These are phyloP conservation scores for Buphagus erythrorhynchus DNA, from an alignment of 2,797 vertebrate genomes.

Conservation along the genomic window DNA sequence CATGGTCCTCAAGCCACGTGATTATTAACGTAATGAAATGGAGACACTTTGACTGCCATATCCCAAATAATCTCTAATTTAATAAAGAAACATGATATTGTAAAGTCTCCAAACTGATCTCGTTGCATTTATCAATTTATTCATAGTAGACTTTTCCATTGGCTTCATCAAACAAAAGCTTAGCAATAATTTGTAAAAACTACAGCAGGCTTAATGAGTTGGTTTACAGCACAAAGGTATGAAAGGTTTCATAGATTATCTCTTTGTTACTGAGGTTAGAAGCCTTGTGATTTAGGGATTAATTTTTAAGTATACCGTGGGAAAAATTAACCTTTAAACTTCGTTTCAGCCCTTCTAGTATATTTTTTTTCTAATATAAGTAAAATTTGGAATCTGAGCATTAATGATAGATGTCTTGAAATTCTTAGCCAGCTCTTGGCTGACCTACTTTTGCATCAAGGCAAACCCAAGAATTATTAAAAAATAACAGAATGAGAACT, in stretches of 20 bases:
- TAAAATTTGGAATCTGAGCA: background rate
- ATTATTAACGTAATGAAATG: background rate
- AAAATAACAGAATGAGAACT: background rate
- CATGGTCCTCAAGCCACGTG: background rate
- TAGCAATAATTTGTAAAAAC: background rate
- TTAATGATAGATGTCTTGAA: background rate
- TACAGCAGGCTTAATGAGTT: background rate
- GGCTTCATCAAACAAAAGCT: background rate
- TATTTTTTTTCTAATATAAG: background rate
- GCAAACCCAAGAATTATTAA: background rate
- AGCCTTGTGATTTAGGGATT: background rate
- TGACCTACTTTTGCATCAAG: background rate
- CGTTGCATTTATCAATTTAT: background rate
- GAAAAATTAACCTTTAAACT: background rate
- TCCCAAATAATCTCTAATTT: background rate
- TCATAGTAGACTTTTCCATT: background rate
- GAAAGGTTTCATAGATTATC: background rate
- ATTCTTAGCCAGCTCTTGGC: background rate
- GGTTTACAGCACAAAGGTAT: background rate
- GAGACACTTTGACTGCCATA: background rate
- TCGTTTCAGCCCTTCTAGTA: background rate
- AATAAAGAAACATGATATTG: background rate
- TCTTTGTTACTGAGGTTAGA: background rate
- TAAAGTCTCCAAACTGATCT: background rate
- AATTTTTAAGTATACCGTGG: background rate